These are phyloP conservation scores for Allophyes oxyacanthae DNA, from an alignment of 2,888 invertebrate species.

Conservation along the genomic window DNA sequence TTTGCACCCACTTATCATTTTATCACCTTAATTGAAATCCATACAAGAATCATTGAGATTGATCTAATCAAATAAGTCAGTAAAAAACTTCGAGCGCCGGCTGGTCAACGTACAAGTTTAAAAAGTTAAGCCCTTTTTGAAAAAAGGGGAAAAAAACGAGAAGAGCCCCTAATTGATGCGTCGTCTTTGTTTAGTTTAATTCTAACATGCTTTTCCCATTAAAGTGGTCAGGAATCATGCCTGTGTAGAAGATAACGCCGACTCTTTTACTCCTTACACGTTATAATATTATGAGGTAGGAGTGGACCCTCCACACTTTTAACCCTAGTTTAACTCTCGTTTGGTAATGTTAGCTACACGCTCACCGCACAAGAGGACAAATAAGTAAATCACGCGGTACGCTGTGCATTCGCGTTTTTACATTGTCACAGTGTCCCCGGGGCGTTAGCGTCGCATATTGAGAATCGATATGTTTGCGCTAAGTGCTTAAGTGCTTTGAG, in stretches of 20 bases:
- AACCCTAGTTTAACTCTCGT: constrained; percentile 82
- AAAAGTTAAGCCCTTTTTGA: constrained; percentile 85
- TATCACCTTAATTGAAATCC: constrained; percentile 85
- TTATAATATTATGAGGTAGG: constrained; percentile 86
- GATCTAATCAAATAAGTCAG: constrained; percentile 86
- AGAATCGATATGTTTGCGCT: constrained; percentile 87
- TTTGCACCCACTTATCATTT: constrained; percentile 81
- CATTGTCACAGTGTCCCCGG: constrained; percentile 83
- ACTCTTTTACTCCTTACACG: constrained; percentile 88
- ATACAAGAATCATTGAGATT: constrained; percentile 86
- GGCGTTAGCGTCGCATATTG: constrained; percentile 78
- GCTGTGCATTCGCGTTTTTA: constrained; percentile 81
- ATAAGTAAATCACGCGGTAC: constrained; percentile 80
- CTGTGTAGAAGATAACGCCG: constrained; percentile 85
- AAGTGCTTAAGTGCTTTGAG: constrained; percentile 88
- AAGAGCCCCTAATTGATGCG: constrained; percentile 88
- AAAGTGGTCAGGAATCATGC: constrained; percentile 88
- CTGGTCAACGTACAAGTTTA: constrained; percentile 83
- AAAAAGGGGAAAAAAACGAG: constrained; percentile 75
- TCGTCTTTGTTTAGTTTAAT: constrained; percentile 90
- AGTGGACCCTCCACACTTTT: constrained; percentile 71
- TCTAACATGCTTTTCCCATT: constrained; percentile 90
- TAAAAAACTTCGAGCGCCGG: constrained; percentile 81
- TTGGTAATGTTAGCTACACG: constrained; percentile 65
- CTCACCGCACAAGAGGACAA: constrained; percentile 76